These are phyloP conservation scores for Nettapus auritus DNA, from an alignment of 2,113 vertebrate genomes.

Conservation along the genomic window DNA sequence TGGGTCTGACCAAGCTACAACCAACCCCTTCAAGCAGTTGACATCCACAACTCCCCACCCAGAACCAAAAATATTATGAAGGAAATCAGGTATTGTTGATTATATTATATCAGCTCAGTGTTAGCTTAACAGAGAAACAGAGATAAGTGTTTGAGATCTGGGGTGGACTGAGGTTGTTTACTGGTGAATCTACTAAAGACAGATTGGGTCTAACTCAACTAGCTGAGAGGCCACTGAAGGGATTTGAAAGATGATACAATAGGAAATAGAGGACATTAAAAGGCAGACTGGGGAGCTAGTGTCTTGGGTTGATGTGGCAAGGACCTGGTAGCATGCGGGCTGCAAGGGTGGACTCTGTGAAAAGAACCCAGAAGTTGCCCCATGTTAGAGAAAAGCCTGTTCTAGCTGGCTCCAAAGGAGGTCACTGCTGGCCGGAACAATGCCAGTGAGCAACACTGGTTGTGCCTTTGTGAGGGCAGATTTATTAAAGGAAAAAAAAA, in stretches of 20 bases:
- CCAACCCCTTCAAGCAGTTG: neutral
- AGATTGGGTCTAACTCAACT: neutral
- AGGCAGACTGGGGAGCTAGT: neutral
- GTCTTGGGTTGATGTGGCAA: too few species aligned
- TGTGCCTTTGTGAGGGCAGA: too few species aligned
- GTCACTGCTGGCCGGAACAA: too few species aligned
- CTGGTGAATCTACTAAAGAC: neutral
- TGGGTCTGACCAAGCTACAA: neutral
- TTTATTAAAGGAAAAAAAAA: too few species aligned
- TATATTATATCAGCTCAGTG: fast-evolving
- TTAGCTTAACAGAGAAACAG: too few species aligned
- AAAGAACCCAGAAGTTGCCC: too few species aligned
- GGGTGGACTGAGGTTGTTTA: neutral
- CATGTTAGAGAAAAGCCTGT: too few species aligned
- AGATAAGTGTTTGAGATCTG: neutral
- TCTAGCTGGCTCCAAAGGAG: too few species aligned
- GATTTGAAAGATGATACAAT: fast-evolving
- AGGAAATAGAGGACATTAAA: neutral
- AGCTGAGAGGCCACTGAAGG: too few species aligned
- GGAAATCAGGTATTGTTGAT: neutral
- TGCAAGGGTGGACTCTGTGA: too few species aligned
- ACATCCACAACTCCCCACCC: neutral
- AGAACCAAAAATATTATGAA: neutral
- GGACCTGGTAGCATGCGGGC: too few species aligned
- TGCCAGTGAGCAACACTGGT: too few species aligned